Evolutionary conservation across 2,888 invertebrate species (phyloP).

Genomic region (Drosophila picticornis): DNA sequence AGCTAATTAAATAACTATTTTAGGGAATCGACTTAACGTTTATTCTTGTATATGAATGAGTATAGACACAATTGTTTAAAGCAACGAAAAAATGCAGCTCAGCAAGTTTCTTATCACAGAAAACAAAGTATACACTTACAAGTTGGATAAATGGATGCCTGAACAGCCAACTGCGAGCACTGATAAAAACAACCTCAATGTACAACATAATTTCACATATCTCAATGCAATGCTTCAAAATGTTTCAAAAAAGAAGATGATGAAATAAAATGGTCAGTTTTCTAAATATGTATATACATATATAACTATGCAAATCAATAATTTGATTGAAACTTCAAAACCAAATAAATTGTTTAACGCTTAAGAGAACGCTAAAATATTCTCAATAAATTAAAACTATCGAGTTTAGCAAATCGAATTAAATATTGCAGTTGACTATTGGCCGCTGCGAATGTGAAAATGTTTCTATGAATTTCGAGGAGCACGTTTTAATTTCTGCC

Average conservation of each 20-base stretch:
- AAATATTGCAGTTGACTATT: slow-evolving; percentile 36
- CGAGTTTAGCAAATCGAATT: neutral
- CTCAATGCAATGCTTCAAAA: neutral
- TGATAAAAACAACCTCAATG: neutral
- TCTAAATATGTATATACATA: neutral
- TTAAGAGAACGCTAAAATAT: neutral
- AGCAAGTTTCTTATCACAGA: slow-evolving; percentile 75
- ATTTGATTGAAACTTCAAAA: neutral
- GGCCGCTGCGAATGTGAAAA: neutral
- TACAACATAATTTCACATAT: neutral
- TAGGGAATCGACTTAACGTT: slow-evolving; percentile 34
- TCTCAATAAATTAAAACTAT: neutral
- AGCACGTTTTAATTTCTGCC: neutral
- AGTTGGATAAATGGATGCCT: slow-evolving; percentile 25
- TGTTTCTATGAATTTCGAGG: slow-evolving; percentile 4
- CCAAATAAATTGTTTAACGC: neutral
- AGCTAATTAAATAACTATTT: slow-evolving; percentile 36
- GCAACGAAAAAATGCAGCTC: slow-evolving; percentile 64
- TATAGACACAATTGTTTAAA: slow-evolving; percentile 57
- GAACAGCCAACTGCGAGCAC: slow-evolving; percentile 42
- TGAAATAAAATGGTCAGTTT: neutral
- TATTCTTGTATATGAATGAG: slow-evolving; percentile 37
- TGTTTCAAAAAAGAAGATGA: neutral
- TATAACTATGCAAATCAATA: neutral
- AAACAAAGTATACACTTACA: slow-evolving; percentile 68